Conservation (phyloP, 2,797 vertebrate genomes). For the Pagetopsis macropterus region DNA sequence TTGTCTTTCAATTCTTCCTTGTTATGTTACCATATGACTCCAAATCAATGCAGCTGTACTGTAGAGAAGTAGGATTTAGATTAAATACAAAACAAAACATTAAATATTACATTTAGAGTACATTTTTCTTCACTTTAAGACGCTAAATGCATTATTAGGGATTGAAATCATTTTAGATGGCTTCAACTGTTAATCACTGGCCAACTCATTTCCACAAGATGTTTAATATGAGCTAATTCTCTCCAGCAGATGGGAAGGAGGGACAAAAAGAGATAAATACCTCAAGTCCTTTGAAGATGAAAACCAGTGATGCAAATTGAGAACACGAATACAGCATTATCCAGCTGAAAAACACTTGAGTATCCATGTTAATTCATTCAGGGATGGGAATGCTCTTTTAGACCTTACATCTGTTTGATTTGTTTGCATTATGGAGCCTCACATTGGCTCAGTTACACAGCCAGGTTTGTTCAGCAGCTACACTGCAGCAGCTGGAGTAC, state of each 20-base stretch:
- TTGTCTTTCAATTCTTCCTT: too few relatives aligned
- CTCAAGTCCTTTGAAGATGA: slow-evolving; percentile 32
- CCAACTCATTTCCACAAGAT: neutral
- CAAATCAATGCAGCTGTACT: too few relatives aligned
- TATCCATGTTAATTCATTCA: neutral
- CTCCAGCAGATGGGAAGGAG: slow-evolving; percentile 46
- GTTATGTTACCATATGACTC: too few relatives aligned
- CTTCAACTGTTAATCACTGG: neutral
- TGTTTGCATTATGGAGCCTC: slow-evolving; percentile 5
- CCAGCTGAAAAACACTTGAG: neutral
- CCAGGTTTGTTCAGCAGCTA: slow-evolving; percentile 9
- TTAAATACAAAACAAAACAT: neutral
- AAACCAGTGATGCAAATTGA: slow-evolving; percentile 23
- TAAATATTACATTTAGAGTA: neutral
- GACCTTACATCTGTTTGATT: neutral
- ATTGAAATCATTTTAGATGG: neutral
- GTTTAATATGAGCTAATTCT: slow-evolving; percentile 12
- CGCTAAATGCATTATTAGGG: neutral
- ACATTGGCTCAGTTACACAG: slow-evolving; percentile 3
- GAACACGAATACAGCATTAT: slow-evolving; percentile 22
- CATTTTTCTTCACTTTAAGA: neutral
- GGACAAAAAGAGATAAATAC: slow-evolving; percentile 3
- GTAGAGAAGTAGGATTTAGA: too few relatives aligned
- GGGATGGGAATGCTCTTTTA: slow-evolving; percentile 10
- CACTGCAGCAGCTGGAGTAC: slow-evolving; percentile 30